phyloP scores from a whole-genome alignment of 2,888 invertebrate genomes.

The Lamproptera curius region DNA sequence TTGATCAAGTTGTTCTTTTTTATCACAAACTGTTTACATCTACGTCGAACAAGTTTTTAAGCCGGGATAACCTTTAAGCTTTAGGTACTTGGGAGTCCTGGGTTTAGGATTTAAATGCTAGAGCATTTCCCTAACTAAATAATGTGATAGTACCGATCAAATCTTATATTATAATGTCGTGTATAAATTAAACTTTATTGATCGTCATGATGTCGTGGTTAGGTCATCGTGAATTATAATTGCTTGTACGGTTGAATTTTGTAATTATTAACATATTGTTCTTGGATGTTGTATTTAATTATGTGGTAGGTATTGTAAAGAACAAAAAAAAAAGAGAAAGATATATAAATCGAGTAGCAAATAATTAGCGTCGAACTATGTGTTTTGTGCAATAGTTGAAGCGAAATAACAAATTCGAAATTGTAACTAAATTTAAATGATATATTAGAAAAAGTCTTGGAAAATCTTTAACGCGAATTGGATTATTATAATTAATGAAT shows the following conservation, averaged over 20 bases:
- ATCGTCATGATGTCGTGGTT: constrained; percentile 46
- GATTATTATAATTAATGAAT: constrained; percentile 46
- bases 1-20: too few species aligned
- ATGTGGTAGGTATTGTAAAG: constrained; percentile 71
- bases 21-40: too few species aligned
- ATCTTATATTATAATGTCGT: constrained; percentile 37
- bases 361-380: constrained; percentile 56
- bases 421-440: constrained; percentile 43
- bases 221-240: constrained; percentile 58
- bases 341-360: constrained; percentile 66
- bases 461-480: constrained; percentile 49
- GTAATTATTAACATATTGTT: constrained; percentile 72
- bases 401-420: constrained; percentile 41
- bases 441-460: constrained; percentile 47
- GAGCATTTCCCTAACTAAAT: constrained; percentile 63
- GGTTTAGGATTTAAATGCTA: constrained; percentile 37
- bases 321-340: too few species aligned
- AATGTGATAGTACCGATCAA: constrained; percentile 63
- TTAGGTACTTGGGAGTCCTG: neutral
- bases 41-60: too few species aligned
- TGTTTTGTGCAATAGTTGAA: constrained; percentile 72
- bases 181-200: constrained; percentile 53
- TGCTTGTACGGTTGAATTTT: constrained; percentile 72
- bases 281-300: constrained; percentile 75
- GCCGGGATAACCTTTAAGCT: too few species aligned